phyloP scores from a whole-genome alignment of 1,140 invertebrate genomes.

The Calycopis cecrops region DNA sequence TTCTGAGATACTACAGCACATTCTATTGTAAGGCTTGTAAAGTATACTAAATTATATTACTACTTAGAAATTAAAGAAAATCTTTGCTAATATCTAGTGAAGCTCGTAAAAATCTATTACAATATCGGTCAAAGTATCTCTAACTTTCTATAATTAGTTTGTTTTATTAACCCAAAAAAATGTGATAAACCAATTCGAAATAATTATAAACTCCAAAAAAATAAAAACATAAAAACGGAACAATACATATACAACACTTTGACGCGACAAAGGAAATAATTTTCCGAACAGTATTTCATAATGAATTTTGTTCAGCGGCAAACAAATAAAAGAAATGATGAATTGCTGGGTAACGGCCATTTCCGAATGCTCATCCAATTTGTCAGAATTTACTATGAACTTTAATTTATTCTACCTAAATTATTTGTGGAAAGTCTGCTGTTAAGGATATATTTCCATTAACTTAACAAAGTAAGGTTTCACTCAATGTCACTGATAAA shows the following conservation, averaged over 20 bases:
- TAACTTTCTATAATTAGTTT: too few species aligned
- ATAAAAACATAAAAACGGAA: too few species aligned
- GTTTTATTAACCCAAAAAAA: too few species aligned
- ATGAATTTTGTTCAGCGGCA: constrained; percentile 14
- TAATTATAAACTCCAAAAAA: too few species aligned
- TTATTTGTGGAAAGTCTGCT: constrained; percentile 28
- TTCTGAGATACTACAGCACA: too few species aligned
- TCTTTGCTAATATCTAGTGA: too few species aligned
- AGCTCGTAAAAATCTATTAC: too few species aligned
- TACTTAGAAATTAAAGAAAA: too few species aligned
- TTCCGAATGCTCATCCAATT: constrained; percentile 35
- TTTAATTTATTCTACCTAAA: constrained; percentile 37
- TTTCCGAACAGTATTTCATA: constrained; percentile 16
- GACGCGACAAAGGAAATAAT: constrained; percentile 11
- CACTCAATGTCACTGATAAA: background rate
- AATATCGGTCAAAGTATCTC: too few species aligned
- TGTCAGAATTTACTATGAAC: constrained; percentile 40
- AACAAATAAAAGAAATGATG: constrained; percentile 31
- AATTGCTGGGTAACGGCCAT: constrained; percentile 31
- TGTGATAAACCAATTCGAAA: too few species aligned
- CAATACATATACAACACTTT: background rate
- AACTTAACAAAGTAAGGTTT: constrained; percentile 14
- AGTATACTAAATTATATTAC: too few species aligned
- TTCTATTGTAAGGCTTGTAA: too few species aligned
- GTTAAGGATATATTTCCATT: constrained; percentile 23